Conservation (phyloP, 2,797 vertebrate genomes). For the Telmatherina bonti region DNA sequence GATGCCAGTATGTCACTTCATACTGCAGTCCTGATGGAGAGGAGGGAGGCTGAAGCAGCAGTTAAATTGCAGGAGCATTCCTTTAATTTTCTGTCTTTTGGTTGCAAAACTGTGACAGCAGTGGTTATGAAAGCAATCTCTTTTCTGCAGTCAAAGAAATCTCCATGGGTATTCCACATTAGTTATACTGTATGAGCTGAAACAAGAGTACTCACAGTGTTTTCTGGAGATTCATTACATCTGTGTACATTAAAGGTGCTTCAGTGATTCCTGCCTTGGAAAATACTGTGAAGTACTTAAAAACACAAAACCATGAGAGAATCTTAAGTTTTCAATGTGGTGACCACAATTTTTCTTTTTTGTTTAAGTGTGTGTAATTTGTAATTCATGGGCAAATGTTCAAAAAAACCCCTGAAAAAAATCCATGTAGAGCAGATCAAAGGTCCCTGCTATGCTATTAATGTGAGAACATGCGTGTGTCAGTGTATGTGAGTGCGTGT, state of each 20-base stretch:
- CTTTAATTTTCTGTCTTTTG: no score
- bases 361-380: constrained; percentile 8
- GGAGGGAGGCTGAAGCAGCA: background rate
- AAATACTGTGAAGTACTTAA: background rate
- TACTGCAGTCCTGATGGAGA: background rate
- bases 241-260: background rate
- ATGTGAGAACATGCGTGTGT: constrained; percentile 5
- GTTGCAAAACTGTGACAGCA: no score
- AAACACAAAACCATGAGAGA: background rate
- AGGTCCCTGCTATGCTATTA: constrained; percentile 11
- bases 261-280: background rate
- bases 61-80: background rate
- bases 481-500: background rate
- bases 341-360: background rate
- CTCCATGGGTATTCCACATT: background rate
- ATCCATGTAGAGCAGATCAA: constrained; percentile 33
- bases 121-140: no score
- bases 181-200: background rate
- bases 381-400: background rate
- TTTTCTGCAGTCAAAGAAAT: background rate
- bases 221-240: background rate
- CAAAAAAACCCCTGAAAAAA: constrained; percentile 7
- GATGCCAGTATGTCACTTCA: background rate
- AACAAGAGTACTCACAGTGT: background rate
- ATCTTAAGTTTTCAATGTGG: background rate